Base-by-base conservation (phyloP, 1,140 invertebrate species). In the Hestina assimilis region DNA sequence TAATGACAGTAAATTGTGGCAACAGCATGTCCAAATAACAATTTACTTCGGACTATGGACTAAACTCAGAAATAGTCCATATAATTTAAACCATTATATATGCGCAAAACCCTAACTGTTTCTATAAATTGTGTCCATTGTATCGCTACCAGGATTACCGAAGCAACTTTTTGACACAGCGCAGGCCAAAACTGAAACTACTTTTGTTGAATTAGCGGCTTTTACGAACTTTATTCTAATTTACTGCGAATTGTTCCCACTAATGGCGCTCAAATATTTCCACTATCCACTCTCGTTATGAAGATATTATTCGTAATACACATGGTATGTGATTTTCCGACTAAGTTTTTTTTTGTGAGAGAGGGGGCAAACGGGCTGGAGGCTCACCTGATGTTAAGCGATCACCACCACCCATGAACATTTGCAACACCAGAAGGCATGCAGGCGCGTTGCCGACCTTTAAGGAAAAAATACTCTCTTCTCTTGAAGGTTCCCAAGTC, bases 151-250 rank as follows among this genome's bases (percentile, higher is more conserved):
- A 14, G 45, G 45, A 48, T 35, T 48, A 26, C 12, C 35, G 17
- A 43, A 54, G 33, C 29, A 45, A 59, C 48, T 59, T 52, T 45
- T 52, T 35, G 42, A 52, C 57, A 52, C 41, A 48, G 17, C 21
- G 29, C 41, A 40, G 12, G 41, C 31, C 31, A 46, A 42, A 41
- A 28, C 31, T 20, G 31, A 52, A 59, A 58, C 56, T 51, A 59
- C 56, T 38, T 51, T 45, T 52, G 57, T 53, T 38, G 50, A 51
- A 59, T 53, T 59, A 59, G 57, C 43, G 57, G 40, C 41, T 59
- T 52, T 51, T 40, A 55, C 41, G 19, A 35, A 55, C 52, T 57
- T 51, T 38, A 43, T 20, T 45, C 23, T 38, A 53, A 52, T 53
- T 46, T 59, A 53, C 29, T 29, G 24, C 26, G 33, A 59, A 59